Conservation (phyloP, 2,797 vertebrate species). For the Gambusia yucatana region DNA sequence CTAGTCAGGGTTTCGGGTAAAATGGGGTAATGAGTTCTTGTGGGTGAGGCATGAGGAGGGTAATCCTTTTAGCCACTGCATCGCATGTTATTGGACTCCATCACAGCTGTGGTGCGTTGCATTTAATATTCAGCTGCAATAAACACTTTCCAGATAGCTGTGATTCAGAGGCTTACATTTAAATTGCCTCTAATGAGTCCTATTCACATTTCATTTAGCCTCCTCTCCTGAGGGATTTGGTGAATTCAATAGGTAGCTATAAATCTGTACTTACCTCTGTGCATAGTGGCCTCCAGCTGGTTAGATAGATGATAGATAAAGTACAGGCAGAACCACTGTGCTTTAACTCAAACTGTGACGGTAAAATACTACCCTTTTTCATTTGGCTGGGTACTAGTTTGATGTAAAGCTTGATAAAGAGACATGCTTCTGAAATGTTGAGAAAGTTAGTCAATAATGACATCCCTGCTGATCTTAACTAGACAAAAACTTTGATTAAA, state of each 20-base stretch:
- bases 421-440: neutral
- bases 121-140: conserved; percentile 49
- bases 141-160: conserved; percentile 47
- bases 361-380: neutral
- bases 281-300: neutral
- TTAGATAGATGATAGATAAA: neutral
- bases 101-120: conserved; percentile 51
- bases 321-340: neutral
- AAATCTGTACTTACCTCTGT: neutral
- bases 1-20: conserved; percentile 14
- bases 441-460: neutral
- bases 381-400: neutral
- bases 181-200: conserved; percentile 39
- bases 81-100: conserved; percentile 60
- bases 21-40: conserved; percentile 23
- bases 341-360: conserved; percentile 1
- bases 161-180: conserved; percentile 34
- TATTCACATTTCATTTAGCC: conserved; percentile 44
- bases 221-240: conserved; percentile 23
- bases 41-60: conserved; percentile 43
- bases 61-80: conserved; percentile 58
- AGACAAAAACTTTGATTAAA: neutral
- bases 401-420: neutral
- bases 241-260: conserved; percentile 5
- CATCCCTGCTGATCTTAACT: neutral